Base-by-base conservation (phyloP, 1,140 invertebrate species). In the Apis dorsata region DNA sequence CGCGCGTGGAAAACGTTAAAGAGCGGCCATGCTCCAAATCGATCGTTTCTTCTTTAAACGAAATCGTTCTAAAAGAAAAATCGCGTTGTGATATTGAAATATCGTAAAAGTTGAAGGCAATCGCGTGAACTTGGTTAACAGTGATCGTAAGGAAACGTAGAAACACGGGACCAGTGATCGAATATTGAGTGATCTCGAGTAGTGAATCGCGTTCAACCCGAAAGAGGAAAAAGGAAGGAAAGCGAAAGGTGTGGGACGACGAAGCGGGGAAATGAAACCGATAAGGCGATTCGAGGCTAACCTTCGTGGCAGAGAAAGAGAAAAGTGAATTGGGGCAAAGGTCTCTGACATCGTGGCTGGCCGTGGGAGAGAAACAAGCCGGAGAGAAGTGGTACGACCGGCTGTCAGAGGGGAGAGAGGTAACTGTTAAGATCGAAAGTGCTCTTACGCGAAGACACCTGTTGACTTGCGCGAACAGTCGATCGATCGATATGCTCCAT, bases 281-380 rank as follows among this genome's bases (percentile, higher is more conserved):
- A 73, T 80, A 73, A 73, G 78, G 68, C 55, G 19, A 55, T 71
- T 69, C 44, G 69, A 72, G 68, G 68, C 51, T 80, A 71, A 80
- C 78, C 68, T 80, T 71, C 68, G 44, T 69, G 60, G 62, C 60
- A 60, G 79, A 68, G 79, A 75, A 76, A 77, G 80, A 77, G 80
- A 82, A 82, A 82, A 76, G 80, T 82, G 66, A 82, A 82, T 76
- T 82, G 74, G 80, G 71, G 80, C 80, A 82, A 77, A 82, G 80
- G 80, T 82, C 80, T 82, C 73, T 82, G 80, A 82, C 78, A 82
- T 60, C 73, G 73, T 51, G 55, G 72, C 57, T 80, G 78, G 78
- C 69, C 78, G 69, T 80, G 78, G 78, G 78, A 73, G 78, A 80
- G 69, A 53, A 80, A 80, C 57, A 24, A 28, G 78, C 53, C 10